Evolutionary conservation across 2,113 vertebrate genomes (phyloP).

Genomic region (Eptesicus fuscus): DNA sequence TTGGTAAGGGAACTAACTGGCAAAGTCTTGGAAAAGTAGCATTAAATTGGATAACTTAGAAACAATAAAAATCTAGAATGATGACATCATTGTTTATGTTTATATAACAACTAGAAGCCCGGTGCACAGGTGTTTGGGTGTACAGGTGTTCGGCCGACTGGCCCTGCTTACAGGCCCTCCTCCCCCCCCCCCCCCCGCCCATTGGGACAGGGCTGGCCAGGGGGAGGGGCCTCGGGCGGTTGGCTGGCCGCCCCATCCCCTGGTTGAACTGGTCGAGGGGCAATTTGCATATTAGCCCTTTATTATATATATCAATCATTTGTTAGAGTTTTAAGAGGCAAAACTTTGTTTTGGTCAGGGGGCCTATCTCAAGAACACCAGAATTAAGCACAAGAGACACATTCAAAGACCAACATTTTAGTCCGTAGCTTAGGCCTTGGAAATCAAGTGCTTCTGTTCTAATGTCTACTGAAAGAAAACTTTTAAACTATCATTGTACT

Average conservation of each 20-base stretch:
- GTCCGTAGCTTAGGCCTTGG: neutral
- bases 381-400: neutral
- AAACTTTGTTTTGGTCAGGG: neutral
- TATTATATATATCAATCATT: neutral
- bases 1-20: neutral
- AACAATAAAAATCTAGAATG: neutral
- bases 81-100: neutral
- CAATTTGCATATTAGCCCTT: too few species aligned
- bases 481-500: neutral
- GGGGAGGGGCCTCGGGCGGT: too few species aligned
- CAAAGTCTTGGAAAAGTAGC: neutral
- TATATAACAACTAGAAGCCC: neutral
- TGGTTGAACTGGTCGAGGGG: too few species aligned
- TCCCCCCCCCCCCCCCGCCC: too few species aligned
- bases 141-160: too few species aligned
- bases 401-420: neutral
- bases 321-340: neutral
- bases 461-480: neutral
- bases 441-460: neutral
- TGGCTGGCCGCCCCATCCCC: too few species aligned
- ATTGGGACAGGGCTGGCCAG: too few species aligned
- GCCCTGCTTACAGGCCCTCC: too few species aligned
- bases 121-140: too few species aligned
- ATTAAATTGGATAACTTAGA: neutral
- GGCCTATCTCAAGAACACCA: neutral